Evolutionary conservation across 1,140 invertebrate species (phyloP), one percentile per base, ranked within the genome.

Genomic region (Muscidifurax raptorellus): DNA sequence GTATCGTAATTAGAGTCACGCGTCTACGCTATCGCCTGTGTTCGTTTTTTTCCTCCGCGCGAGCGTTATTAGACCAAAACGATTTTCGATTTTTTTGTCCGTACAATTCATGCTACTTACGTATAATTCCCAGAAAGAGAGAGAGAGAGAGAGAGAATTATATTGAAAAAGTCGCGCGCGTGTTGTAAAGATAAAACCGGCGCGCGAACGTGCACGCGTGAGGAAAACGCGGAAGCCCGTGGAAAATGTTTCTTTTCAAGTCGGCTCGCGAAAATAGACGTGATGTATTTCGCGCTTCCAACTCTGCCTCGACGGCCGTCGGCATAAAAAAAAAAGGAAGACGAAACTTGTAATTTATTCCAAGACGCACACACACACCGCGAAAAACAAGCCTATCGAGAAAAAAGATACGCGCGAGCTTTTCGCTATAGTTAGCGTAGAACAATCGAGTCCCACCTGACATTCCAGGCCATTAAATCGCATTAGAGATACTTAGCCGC

Each of bases 401-500:
- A n/a, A 25, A 18, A 30, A 69, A 69, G 27, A 67, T 0, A 22
- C 18, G 25, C 27, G 66, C 66, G 66, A 66, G 64, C 22, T 28
- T 25, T 67, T 67, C n/a, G 3, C 15, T n/a, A n/a, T n/a, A n/a
- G 25, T 12, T 67, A 4, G 32, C 32, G 32, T 36, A 22, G 0
- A 82, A 75, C 28, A 67, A 76, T 82, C 69, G 59, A 82, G 67
- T 66, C n/a, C 27, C 36, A 76, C 47, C 72, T 76, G 72, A 75
- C 81, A 82, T 82, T 82, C 52, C 81, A 76, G 25, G 30, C 59
- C 72, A 66, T 82, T 76, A 76, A 76, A 76, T 66, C 27, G 77
- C 77, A 79, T 79, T 79, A 79, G 4, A 25, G 44, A 12, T 32
- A 76, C 74, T 76, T 76, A 79, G 28, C 32, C 28, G 18, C 27